Conservation (phyloP, 1,140 invertebrate species). For the Aricia agestis region DNA sequence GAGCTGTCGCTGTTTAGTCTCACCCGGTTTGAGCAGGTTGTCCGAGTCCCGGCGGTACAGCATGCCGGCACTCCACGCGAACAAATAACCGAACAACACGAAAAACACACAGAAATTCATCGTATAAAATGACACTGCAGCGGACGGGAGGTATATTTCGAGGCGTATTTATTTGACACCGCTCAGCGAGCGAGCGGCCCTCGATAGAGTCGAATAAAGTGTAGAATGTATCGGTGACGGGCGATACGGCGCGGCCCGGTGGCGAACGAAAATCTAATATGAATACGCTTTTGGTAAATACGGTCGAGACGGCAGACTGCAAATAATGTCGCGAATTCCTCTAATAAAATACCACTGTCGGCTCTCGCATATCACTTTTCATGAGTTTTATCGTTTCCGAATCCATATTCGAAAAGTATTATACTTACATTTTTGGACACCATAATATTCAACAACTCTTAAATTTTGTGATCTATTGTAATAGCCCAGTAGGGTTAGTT, state of each 20-base stretch:
- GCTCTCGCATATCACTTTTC: no score
- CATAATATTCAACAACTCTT: no score
- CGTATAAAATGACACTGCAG: constrained; percentile 58
- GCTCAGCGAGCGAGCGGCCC: constrained; percentile 48
- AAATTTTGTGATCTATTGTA: no score
- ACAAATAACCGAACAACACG: constrained; percentile 60
- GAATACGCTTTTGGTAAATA: constrained; percentile 68
- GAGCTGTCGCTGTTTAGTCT: constrained; percentile 25
- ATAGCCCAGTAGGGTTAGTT: no score
- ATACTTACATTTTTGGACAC: no score
- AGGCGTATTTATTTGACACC: constrained; percentile 72
- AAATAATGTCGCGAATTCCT: not conserved
- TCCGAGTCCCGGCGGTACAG: constrained; percentile 60
- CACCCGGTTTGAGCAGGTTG: constrained; percentile 66
- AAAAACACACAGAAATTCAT: constrained; percentile 72
- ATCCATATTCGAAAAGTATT: no score
- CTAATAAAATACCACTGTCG: not conserved
- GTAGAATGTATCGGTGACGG: constrained; percentile 66
- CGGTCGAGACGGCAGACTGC: constrained; percentile 37
- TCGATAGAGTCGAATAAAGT: constrained; percentile 65
- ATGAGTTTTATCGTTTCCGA: not conserved
- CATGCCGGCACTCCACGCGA: constrained; percentile 55
- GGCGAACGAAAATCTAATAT: constrained; percentile 70
- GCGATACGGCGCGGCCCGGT: constrained; percentile 61
- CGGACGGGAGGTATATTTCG: constrained; percentile 68